phyloP scores from a whole-genome alignment of 1,140 invertebrate species.

The Caenorhabditis remanei region DNA sequence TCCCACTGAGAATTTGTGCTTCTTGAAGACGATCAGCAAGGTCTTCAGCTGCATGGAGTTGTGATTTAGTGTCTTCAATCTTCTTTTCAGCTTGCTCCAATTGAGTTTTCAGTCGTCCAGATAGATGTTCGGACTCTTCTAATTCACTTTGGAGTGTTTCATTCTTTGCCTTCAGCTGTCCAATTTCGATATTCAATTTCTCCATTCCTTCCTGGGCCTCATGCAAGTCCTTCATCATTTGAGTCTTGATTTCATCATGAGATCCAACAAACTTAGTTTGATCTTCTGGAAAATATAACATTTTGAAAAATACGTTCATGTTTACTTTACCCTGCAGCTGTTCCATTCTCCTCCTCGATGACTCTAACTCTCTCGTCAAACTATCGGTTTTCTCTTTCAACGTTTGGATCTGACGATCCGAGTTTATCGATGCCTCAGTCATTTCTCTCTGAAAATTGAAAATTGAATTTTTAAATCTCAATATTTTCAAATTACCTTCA shows the following conservation, averaged over 20 bases:
- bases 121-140: conserved; percentile 7
- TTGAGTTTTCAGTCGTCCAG: conserved; percentile 11
- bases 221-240: conserved; percentile 23
- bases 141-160: neutral
- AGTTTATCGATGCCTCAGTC: conserved; percentile 17
- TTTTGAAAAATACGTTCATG: neutral
- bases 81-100: conserved; percentile 27
- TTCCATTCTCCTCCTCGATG: conserved; percentile 20
- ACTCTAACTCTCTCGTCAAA: conserved; percentile 28
- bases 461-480: neutral
- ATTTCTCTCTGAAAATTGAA: conserved; percentile 19
- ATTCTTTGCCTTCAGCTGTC: conserved; percentile 40
- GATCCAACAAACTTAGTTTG: conserved; percentile 26
- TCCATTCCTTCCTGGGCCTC: conserved; percentile 12
- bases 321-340: conserved; percentile 8
- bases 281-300: conserved; percentile 35
- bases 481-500: neutral
- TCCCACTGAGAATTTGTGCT: conserved; percentile 28
- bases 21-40: conserved; percentile 36
- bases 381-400: conserved; percentile 26
- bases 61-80: conserved; percentile 8
- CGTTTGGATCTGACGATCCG: conserved; percentile 17
- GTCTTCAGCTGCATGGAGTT: conserved; percentile 22
- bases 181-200: conserved; percentile 11
- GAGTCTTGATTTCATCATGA: neutral